Conservation (phyloP, 2,113 vertebrate genomes). For the Sus scrofa region DNA sequence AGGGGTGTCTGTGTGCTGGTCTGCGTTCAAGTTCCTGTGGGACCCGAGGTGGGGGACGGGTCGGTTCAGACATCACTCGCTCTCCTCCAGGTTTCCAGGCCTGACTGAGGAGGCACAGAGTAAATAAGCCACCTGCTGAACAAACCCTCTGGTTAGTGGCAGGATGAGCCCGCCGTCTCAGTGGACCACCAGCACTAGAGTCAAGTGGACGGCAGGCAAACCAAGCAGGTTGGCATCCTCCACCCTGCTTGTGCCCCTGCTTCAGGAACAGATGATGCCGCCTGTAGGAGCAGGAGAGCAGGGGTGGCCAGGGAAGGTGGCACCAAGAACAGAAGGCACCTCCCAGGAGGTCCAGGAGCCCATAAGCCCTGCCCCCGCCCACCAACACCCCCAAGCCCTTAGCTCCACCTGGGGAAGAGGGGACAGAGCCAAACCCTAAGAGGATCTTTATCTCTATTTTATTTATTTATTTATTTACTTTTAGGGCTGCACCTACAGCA, state of each 20-base stretch:
- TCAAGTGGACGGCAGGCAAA: background rate
- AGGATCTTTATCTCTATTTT: background rate
- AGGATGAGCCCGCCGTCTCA: background rate
- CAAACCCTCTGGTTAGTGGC: background rate
- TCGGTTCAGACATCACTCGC: background rate
- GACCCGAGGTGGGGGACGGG: background rate
- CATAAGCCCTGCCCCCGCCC: background rate
- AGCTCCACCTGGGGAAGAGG: background rate
- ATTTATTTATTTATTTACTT: too few species aligned
- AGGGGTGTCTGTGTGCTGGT: background rate
- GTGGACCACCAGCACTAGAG: background rate
- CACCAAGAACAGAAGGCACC: background rate
- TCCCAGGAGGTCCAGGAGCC: background rate
- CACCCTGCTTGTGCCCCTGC: too few species aligned
- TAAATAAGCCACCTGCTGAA: background rate
- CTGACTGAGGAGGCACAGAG: background rate
- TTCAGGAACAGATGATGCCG: background rate
- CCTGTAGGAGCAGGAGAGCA: background rate
- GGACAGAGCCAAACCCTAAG: rapidly evolving
- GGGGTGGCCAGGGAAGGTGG: rapidly evolving
- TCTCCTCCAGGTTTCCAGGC: background rate
- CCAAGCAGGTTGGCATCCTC: too few species aligned
- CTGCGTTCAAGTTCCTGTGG: rapidly evolving
- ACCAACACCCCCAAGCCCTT: too few species aligned
- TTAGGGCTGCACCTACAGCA: too few species aligned